Evolutionary conservation across 2,888 invertebrate species (phyloP), one percentile per base, ranked within the genome.

Genomic region (Rutpela maculata): DNA sequence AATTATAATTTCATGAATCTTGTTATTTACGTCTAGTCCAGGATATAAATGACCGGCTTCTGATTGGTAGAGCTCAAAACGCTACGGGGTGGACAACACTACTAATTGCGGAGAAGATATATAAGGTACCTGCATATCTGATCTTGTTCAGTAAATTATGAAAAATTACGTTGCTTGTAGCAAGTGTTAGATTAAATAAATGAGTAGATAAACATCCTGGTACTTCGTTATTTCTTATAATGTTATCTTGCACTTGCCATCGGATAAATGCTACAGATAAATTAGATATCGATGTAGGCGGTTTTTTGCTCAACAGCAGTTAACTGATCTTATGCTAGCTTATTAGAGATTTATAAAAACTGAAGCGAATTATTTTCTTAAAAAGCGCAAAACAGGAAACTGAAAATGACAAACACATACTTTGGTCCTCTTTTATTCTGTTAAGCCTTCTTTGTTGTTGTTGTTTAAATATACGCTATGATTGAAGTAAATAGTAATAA

Each of bases 141-240:
- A 50, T 50, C 50, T n/a, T 50, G n/a, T 50, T n/a, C 50, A 6
- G 62, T 68, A 67, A 72, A 75, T 62, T 74, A 74, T 65, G 60
- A 77, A 75, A 75, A 77, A 77, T 62, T 50, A 57, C 12, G 12
- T 77, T 70, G 69, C 77, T 77, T 18, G 56, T 62, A 70, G 74
- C 70, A 43, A 75, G 77, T 77, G 77, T 67, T 77, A 60, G 68
- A 72, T 75, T 67, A 62, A 77, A 77, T 75, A 75, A 77, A 75
- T 74, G 67, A 60, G 71, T 50, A 70, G 60, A 77, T 74, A 75
- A 77, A 77, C 74, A 77, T 74, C 74, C 71, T 77, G 71, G 67
- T 75, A 72, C 75, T 77, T 77, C 71, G 75, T 77, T 74, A 72
- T 68, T 66, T 68, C 50, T 75, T 75, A 77, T 77, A 77, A 77